Conservation (phyloP, 1,140 invertebrate genomes). For the Akabosia matsudoensis region DNA sequence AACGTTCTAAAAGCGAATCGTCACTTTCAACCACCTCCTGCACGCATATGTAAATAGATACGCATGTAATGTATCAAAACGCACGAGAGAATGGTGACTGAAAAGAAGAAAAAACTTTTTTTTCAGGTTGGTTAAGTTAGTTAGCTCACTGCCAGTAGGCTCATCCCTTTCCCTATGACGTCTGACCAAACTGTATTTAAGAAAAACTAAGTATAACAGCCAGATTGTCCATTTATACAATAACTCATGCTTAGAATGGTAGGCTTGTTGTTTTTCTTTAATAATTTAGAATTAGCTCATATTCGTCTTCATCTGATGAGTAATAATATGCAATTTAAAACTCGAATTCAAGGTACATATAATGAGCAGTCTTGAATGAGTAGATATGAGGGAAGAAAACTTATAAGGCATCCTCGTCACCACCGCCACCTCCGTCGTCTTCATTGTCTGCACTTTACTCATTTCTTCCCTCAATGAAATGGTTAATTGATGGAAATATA, state of each 20-base stretch:
- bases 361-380: too few species aligned
- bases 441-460: background rate
- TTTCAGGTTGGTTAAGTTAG: background rate
- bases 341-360: too few species aligned
- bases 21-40: background rate
- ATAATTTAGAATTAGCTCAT: too few species aligned
- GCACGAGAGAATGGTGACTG: background rate
- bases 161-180: background rate
- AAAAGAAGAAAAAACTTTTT: background rate
- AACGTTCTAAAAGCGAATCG: too few species aligned
- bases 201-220: too few species aligned
- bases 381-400: too few species aligned
- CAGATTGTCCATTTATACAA: too few species aligned
- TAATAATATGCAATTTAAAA: too few species aligned
- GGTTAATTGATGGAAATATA: constrained; percentile 18
- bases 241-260: too few species aligned
- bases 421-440: background rate
- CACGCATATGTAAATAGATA: background rate
- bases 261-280: too few species aligned
- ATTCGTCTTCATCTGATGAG: too few species aligned
- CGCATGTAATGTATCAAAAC: background rate
- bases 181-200: too few species aligned
- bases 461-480: constrained; percentile 17
- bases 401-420: background rate
- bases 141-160: background rate